These are phyloP conservation scores for Drosophila sechellia DNA, from an alignment of 1,140 invertebrate genomes.

Conservation along the genomic window DNA sequence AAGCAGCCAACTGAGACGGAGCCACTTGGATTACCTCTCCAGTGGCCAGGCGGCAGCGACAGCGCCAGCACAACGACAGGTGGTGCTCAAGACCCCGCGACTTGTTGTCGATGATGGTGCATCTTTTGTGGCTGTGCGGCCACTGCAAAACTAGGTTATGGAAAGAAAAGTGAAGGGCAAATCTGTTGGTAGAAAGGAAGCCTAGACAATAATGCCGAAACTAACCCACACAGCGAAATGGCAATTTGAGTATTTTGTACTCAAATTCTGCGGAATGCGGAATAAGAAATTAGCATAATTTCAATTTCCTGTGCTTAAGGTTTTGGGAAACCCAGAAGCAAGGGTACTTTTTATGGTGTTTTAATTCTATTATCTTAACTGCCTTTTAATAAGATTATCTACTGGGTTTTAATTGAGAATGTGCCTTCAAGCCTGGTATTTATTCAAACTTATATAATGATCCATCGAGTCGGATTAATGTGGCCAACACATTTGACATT, in stretches of 20 bases:
- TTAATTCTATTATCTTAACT: neutral
- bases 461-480: neutral
- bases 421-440: neutral
- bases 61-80: slow-evolving; percentile 31
- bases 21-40: slow-evolving; percentile 75
- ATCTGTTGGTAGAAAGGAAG: slow-evolving; percentile 76
- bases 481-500: too few relatives aligned
- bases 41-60: slow-evolving; percentile 52
- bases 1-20: slow-evolving; percentile 78
- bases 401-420: neutral
- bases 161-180: slow-evolving; percentile 83
- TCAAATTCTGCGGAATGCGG: slow-evolving; percentile 12
- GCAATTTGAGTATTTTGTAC: slow-evolving; percentile 34
- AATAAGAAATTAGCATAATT: slow-evolving; percentile 14
- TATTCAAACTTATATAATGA: neutral
- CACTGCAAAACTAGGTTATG: slow-evolving; percentile 80
- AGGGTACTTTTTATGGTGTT: neutral
- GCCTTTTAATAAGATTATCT: too few relatives aligned
- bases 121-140: slow-evolving; percentile 60
- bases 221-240: slow-evolving; percentile 16
- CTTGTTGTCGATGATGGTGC: slow-evolving; percentile 71
- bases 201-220: slow-evolving; percentile 51
- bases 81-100: slow-evolving; percentile 42
- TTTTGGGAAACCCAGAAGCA: neutral
- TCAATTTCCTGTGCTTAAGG: slow-evolving; percentile 1